These are phyloP conservation scores for Drymonia ruficornis DNA, from an alignment of 2,888 invertebrate species.

Conservation along the genomic window DNA sequence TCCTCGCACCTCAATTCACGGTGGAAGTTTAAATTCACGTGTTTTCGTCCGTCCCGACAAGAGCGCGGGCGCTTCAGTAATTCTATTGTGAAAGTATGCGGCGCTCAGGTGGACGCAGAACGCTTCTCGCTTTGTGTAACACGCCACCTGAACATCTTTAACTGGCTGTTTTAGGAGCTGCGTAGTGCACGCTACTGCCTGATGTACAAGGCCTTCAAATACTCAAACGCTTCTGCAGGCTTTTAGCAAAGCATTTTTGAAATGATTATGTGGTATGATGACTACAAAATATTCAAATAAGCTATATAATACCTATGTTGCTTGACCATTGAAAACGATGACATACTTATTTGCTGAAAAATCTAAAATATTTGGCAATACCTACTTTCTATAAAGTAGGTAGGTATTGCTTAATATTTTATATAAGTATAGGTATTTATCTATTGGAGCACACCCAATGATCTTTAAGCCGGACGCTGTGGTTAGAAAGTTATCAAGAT, in stretches of 20 bases:
- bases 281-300: background rate
- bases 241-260: conserved; percentile 20
- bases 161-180: conserved; percentile 29
- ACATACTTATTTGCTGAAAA: too few species aligned
- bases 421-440: too few species aligned
- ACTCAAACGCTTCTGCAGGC: conserved; percentile 24
- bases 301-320: too few species aligned
- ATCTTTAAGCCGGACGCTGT: too few species aligned
- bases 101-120: conserved; percentile 37
- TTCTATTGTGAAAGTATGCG: conserved; percentile 38
- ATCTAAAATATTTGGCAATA: too few species aligned
- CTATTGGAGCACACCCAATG: too few species aligned
- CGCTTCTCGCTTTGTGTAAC: conserved; percentile 44
- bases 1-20: background rate
- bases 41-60: conserved; percentile 32
- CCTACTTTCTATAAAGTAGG: too few species aligned
- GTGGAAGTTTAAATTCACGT: conserved; percentile 31
- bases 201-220: conserved; percentile 14
- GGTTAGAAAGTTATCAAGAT: too few species aligned
- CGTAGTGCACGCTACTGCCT: conserved; percentile 26
- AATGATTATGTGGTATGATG: conserved; percentile 2
- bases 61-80: conserved; percentile 32
- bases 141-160: conserved; percentile 38
- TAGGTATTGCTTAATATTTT: too few species aligned
- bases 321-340: too few species aligned